phyloP scores from a whole-genome alignment of 2,888 invertebrate genomes.

The Torymus aiolomorphi region DNA sequence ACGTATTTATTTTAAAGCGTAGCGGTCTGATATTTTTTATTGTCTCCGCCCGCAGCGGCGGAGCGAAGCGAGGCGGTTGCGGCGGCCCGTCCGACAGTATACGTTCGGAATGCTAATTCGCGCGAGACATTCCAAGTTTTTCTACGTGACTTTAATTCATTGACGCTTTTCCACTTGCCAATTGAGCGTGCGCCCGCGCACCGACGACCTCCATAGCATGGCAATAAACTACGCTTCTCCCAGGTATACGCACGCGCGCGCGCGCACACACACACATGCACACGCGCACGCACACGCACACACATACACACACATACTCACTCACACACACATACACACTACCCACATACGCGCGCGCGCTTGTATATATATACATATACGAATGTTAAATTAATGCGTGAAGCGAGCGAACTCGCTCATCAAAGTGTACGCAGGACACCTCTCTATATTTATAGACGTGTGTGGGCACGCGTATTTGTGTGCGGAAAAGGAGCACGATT shows the following conservation, averaged over 20 bases:
- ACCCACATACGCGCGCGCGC: too few relatives aligned
- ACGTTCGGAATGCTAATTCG: slow-evolving; percentile 67
- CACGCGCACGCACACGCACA: too few relatives aligned
- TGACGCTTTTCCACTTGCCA: slow-evolving; percentile 57
- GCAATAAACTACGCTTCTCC: slow-evolving; percentile 1
- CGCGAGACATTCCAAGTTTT: slow-evolving; percentile 67
- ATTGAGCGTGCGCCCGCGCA: slow-evolving; percentile 50
- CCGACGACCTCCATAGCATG: background rate
- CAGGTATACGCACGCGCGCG: background rate
- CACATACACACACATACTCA: too few relatives aligned
- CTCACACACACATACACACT: too few relatives aligned
- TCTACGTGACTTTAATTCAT: slow-evolving; percentile 73
- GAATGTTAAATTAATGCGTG: too few relatives aligned
- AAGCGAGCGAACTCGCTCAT: too few relatives aligned
- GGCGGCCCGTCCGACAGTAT: slow-evolving; percentile 58
- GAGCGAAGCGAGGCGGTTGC: background rate
- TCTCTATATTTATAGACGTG: too few relatives aligned
- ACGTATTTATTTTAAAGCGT: slow-evolving; percentile 46
- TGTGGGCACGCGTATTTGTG: too few relatives aligned
- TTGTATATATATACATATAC: too few relatives aligned
- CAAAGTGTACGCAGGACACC: too few relatives aligned
- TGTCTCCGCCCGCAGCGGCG: slow-evolving; percentile 60
- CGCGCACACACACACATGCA: too few relatives aligned
- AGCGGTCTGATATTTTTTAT: slow-evolving; percentile 62
- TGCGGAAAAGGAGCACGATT: slow-evolving; percentile 20